These are phyloP conservation scores for Rhogogaster chlorosoma DNA, from an alignment of 2,888 invertebrate genomes.

Conservation along the genomic window DNA sequence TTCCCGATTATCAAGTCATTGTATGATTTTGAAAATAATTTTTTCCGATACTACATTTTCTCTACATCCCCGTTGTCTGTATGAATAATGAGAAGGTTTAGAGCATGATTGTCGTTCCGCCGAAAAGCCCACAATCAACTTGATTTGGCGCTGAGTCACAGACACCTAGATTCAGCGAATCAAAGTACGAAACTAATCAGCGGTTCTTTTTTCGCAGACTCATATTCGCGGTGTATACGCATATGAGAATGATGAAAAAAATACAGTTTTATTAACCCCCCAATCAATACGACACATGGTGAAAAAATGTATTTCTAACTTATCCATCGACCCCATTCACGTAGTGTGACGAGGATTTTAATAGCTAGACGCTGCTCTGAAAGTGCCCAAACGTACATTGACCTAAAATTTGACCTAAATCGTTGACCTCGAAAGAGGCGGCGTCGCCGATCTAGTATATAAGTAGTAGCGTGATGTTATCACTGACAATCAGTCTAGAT, in stretches of 20 bases:
- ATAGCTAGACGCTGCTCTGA: not conserved
- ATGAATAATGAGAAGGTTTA: not conserved
- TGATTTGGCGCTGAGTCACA: not conserved
- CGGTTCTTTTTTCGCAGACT: not conserved
- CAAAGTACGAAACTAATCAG: not conserved
- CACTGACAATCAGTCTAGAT: not conserved
- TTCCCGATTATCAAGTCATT: not conserved
- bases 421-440: slow-evolving; percentile 19
- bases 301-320: not conserved
- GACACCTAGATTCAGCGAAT: not conserved
- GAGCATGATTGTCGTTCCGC: not conserved
- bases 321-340: not conserved
- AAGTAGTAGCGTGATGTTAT: not conserved
- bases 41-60: not conserved
- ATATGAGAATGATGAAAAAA: not conserved
- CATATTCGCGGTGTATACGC: not conserved
- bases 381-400: slow-evolving; percentile 27
- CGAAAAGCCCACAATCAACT: not conserved
- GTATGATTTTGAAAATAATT: not conserved
- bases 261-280: not conserved
- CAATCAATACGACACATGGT: not conserved
- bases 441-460: not conserved
- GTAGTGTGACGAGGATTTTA: not conserved
- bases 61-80: not conserved
- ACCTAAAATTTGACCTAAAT: slow-evolving; percentile 38